Base-by-base conservation (phyloP, 2,113 vertebrate species). In the Scartelaos histophorus region DNA sequence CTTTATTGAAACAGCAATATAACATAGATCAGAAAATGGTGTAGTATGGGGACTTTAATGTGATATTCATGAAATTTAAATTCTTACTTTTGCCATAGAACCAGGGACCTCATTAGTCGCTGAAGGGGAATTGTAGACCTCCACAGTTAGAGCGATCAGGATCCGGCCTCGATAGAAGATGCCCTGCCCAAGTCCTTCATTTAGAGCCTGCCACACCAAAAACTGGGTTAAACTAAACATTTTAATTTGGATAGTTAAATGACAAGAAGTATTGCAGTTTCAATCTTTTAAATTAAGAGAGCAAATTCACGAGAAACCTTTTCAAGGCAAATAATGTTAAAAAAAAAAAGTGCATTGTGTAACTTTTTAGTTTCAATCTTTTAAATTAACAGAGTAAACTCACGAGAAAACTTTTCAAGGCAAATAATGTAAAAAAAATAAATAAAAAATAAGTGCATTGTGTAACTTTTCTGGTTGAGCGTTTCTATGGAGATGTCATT, bases 91-190 rank as follows among this genome's bases (percentile, higher is more conserved):
- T 17, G 76, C 86, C 10, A 88, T 25, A 1, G 74, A 64, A 1
- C 74, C 72, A 29, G 74, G n/a, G 34, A 66, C 89, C n/a, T 96
- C 94, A 5, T 51, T 24, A 9, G 53, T 2, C 0, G 68, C 1
- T 0, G 86, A 73, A 0, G 93, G 90, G 4, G 94, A 94, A 38
- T 85, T 87, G 79, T 95, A 97, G 53, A 97, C 90, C 25, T 98
- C 95, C 77, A 95, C 92, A 0, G 60, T 66, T 66, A 97, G 83
- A 17, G 93, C 93, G 57, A 98, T 75, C 49, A 98, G 95, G 71
- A 99, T 89, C 49, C 94, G 91, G 5, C 96, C 97, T 0, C 94
- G 92, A 81, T 96, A 99, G 90, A 94, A 98, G 73, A 96, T 91
- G 29, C 96, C 96, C 57, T 95, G 92, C 0, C 96, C 95, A 45